Conservation (phyloP, 2,797 vertebrate genomes). For the Macropus fuliginosus region DNA sequence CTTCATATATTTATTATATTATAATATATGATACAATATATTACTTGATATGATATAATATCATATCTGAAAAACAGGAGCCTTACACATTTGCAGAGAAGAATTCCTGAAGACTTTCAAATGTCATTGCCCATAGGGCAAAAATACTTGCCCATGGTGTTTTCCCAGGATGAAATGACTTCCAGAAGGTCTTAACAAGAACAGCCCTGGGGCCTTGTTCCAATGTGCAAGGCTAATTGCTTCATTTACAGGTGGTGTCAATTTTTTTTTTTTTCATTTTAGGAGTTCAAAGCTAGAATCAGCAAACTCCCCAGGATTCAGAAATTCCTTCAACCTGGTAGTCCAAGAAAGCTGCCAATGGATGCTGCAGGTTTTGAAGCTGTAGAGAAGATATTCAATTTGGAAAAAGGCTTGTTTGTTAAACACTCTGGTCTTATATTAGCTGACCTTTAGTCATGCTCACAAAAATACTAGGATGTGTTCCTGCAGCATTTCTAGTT, state of each 20-base stretch:
- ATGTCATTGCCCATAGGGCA: neutral
- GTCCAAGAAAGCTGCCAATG: constrained; percentile 88
- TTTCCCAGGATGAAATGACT: neutral
- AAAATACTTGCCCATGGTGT: neutral
- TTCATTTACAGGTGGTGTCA: neutral
- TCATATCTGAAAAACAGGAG: neutral
- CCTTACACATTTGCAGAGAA: neutral
- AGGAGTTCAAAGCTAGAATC: constrained; percentile 90
- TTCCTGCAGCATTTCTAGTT: neutral
- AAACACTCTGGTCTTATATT: constrained; percentile 38
- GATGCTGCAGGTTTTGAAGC: constrained; percentile 81
- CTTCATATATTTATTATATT: neutral
- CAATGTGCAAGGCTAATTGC: neutral
- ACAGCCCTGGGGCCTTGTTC: neutral
- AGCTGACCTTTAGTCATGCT: neutral
- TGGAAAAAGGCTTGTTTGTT: constrained; percentile 45
- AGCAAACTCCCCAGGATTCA: constrained; percentile 85
- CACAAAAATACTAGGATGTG: neutral
- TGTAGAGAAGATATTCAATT: constrained; percentile 76
- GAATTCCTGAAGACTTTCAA: neutral
- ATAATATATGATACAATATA: too few species aligned
- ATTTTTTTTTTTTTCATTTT: constrained; percentile 56
- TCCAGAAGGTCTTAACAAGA: neutral
- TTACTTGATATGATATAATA: too few species aligned
- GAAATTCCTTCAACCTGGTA: constrained; percentile 91